phyloP scores from a whole-genome alignment of 2,113 vertebrate species.

The Nibea albiflora region DNA sequence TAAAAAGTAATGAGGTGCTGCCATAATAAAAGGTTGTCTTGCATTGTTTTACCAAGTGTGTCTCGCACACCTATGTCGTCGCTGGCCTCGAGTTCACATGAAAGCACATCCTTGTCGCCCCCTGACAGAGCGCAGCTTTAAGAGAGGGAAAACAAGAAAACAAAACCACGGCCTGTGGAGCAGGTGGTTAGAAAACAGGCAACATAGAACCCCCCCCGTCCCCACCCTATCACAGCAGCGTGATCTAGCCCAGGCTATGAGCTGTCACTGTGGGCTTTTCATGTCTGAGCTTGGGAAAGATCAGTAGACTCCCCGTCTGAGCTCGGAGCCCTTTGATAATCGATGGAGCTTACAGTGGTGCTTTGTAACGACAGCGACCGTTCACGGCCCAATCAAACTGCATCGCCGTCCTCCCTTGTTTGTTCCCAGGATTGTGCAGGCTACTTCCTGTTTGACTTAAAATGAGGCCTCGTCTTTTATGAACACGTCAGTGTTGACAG shows the following conservation, averaged over 20 bases:
- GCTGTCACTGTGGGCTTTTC: conserved; percentile 81
- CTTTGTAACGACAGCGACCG: conserved; percentile 79
- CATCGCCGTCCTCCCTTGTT: conserved; percentile 68
- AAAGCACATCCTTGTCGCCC: conserved; percentile 70
- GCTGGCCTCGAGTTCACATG: conserved; percentile 71
- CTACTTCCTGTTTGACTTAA: conserved; percentile 79
- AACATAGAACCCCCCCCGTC: conserved; percentile 34
- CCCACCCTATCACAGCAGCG: conserved; percentile 42
- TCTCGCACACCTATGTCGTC: conserved; percentile 63
- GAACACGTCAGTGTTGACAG: conserved; percentile 66
- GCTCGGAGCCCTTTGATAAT: conserved; percentile 82
- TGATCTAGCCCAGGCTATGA: conserved; percentile 79
- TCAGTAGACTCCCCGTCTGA: conserved; percentile 79
- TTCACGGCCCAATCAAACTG: conserved; percentile 76
- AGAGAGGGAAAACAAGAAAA: conserved; percentile 74
- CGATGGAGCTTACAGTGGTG: conserved; percentile 79
- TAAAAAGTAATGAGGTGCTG: conserved; percentile 84
- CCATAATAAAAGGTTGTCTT: conserved; percentile 79
- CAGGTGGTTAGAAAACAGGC: conserved; percentile 76
- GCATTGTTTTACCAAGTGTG: conserved; percentile 81
- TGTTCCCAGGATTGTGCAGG: conserved; percentile 73
- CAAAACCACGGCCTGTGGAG: conserved; percentile 73
- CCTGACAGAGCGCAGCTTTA: conserved; percentile 64
- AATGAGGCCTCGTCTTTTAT: conserved; percentile 68
- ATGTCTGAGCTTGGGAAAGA: conserved; percentile 82